Evolutionary conservation across 1,140 invertebrate species (phyloP), one percentile per base, ranked within the genome.

Genomic region (Pseudachorutes palmiensis): DNA sequence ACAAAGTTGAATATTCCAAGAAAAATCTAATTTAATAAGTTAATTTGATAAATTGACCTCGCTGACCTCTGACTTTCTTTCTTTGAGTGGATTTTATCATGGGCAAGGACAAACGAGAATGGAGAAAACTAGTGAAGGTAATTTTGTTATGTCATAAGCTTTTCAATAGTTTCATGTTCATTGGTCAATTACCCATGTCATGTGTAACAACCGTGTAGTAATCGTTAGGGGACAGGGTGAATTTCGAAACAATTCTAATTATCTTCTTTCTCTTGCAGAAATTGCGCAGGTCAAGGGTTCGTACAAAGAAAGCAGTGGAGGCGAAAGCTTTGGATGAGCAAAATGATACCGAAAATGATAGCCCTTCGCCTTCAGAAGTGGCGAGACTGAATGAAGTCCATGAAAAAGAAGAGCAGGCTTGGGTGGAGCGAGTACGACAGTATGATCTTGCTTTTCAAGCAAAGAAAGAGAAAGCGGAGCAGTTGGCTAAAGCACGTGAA

Each of bases 51-150:
- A n/a, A n/a, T n/a, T n/a, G n/a, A n/a, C n/a, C n/a, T n/a, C n/a
- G n/a, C n/a, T n/a, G n/a, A n/a, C n/a, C n/a, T n/a, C n/a, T 45
- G 36, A 24, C 24, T 55, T 55, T 55, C 51, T 55, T 55, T 19
- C 51, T 12, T 16, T 5, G 24, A 24, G 24, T 55, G 24, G 24
- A 24, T 14, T 12, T 32, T 2, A 63, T 61, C 5, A 71, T 71
- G 70, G 67, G 69, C 2, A 69, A 67, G 30, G 72, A 73, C 41
- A 69, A 66, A 32, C 49, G 72, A 24, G 22, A 51, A 9, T 73
- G 72, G 72, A 64, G 72, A 29, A 73, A 73, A 58, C 41, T 71
- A 14, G 70, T 73, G 0, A 73, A 73, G n/a, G n/a, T n/a, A n/a
- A n/a, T n/a, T n/a, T n/a, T n/a, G n/a, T n/a, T n/a, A n/a, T n/a